A percentile compares a stretch with the other conserved stretches of the same genome.
Evolutionary conservation across 1,140 invertebrate genomes (phyloP).

Genomic region (Phymorhynchus buccinoides): DNA sequence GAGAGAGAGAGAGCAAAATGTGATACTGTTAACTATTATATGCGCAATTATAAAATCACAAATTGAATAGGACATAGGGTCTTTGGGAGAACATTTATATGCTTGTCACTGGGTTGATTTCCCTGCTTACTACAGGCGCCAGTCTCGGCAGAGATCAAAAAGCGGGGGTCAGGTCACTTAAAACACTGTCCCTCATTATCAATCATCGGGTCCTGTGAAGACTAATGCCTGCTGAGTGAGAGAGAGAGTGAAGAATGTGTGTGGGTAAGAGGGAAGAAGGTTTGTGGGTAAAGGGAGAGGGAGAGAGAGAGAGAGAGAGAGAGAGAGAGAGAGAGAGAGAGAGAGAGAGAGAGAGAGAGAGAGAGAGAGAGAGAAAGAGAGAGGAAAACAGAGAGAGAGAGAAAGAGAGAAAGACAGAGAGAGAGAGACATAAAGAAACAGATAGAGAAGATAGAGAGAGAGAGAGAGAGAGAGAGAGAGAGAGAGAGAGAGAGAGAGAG

Average conservation of each 20-base stretch:
- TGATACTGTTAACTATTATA: too few relatives aligned
- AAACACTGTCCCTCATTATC: not conserved
- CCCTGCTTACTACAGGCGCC: too few relatives aligned
- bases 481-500: slow-evolving; percentile 28
- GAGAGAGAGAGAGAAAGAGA: not conserved
- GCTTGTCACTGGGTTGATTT: too few relatives aligned
- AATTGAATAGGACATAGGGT: too few relatives aligned
- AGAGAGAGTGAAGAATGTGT: not conserved
- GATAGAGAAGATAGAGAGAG: not conserved
- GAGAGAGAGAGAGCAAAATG: too few relatives aligned
- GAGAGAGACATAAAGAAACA: not conserved
- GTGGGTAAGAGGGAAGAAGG: not conserved
- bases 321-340: not conserved
- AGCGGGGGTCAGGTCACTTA: too few relatives aligned
- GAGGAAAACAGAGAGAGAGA: not conserved
- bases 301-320: not conserved
- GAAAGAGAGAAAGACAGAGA: not conserved
- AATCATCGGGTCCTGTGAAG: not conserved
- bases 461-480: not conserved
- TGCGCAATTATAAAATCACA: too few relatives aligned
- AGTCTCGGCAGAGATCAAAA: too few relatives aligned
- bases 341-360: not conserved
- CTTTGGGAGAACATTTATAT: too few relatives aligned
- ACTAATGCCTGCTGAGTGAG: too few relatives aligned
- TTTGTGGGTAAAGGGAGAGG: not conserved